Percentiles rank a stretch among this genome's conserved stretches.
Conservation (phyloP, 1,140 invertebrate species). For the Zaprionus tsacasi region DNA sequence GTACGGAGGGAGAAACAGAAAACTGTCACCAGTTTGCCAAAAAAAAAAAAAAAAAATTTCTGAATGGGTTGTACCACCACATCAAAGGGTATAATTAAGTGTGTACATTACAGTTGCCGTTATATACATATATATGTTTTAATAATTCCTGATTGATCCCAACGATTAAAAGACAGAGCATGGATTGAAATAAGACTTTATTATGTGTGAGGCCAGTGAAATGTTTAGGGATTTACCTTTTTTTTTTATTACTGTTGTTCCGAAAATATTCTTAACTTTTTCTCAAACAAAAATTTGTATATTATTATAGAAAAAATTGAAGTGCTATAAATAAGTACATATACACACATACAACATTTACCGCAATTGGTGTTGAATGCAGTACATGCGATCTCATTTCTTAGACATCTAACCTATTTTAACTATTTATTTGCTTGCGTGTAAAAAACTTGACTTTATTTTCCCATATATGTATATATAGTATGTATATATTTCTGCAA, state of each 20-base stretch:
- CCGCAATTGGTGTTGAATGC: constrained; percentile 56
- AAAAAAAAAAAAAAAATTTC: background rate
- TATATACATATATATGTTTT: background rate
- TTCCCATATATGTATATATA: background rate
- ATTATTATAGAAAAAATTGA: constrained; percentile 38
- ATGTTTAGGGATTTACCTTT: constrained; percentile 40
- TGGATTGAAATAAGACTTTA: constrained; percentile 28
- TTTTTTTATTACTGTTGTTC: constrained; percentile 59
- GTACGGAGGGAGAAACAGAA: background rate
- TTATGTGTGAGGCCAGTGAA: constrained; percentile 53
- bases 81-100: background rate
- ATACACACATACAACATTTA: constrained; percentile 44
- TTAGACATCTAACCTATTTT: constrained; percentile 60
- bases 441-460: constrained; percentile 32
- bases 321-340: constrained; percentile 62
- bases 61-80: background rate
- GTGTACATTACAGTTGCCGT: background rate
- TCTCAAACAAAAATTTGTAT: constrained; percentile 46
- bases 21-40: background rate
- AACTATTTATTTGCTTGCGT: constrained; percentile 41
- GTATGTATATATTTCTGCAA: constrained; percentile 18
- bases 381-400: constrained; percentile 56
- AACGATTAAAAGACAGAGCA: background rate
- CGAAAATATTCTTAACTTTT: constrained; percentile 43
- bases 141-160: background rate